These are phyloP conservation scores for Ectropis crepuscularia DNA, from an alignment of 2,888 invertebrate species.

Conservation along the genomic window DNA sequence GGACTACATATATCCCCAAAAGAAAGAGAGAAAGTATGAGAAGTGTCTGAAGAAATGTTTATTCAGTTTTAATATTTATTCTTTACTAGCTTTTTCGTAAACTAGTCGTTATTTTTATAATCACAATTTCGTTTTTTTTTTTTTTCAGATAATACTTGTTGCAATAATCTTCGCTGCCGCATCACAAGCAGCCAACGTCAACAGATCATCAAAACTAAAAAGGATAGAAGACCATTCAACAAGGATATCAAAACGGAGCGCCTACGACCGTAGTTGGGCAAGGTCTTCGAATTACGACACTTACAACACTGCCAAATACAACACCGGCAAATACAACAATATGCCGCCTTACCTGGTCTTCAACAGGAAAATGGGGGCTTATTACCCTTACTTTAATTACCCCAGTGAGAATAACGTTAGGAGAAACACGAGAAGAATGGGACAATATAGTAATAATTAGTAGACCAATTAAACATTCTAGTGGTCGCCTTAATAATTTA, in stretches of 20 bases:
- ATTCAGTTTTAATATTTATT: neutral
- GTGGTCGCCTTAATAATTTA: no score
- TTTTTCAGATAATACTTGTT: slow-evolving; percentile 50
- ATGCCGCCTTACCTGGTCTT: slow-evolving; percentile 73
- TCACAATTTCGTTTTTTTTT: slow-evolving; percentile 2
- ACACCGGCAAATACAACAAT: slow-evolving; percentile 26
- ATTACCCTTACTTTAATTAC: slow-evolving; percentile 70
- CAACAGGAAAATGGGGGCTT: slow-evolving; percentile 68
- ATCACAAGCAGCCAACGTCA: slow-evolving; percentile 24
- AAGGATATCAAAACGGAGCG: slow-evolving; percentile 52
- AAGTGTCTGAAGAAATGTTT: no score
- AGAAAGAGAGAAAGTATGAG: no score
- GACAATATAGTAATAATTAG: slow-evolving; percentile 9
- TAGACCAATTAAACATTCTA: neutral
- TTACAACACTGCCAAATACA: slow-evolving; percentile 27
- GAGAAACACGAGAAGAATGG: slow-evolving; percentile 45
- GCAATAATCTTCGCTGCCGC: slow-evolving; percentile 37
- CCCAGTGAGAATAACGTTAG: slow-evolving; percentile 55
- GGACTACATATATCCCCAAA: no score
- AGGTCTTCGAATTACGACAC: slow-evolving; percentile 43
- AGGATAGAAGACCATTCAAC: slow-evolving; percentile 4
- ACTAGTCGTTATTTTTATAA: no score
- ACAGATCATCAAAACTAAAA: slow-evolving; percentile 1
- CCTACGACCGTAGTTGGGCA: slow-evolving; percentile 54
- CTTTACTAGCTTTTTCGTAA: neutral